These are phyloP conservation scores for Temnothorax ravouxi DNA, from an alignment of 2,888 invertebrate genomes.

Conservation along the genomic window DNA sequence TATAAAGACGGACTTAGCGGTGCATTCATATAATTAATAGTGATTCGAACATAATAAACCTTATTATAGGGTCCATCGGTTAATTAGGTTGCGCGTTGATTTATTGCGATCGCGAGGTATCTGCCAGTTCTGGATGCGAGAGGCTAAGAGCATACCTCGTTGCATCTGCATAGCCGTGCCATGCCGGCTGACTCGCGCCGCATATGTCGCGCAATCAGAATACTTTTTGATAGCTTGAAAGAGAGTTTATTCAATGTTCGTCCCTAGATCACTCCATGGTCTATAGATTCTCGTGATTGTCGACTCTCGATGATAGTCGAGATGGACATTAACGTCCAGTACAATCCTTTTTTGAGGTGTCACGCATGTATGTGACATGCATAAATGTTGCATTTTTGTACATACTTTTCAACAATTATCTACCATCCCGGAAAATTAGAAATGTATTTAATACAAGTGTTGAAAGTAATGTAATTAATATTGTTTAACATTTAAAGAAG, in stretches of 20 bases:
- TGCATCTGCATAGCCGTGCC: slow-evolving; percentile 34
- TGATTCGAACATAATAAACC: slow-evolving; percentile 81
- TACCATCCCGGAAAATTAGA: background rate
- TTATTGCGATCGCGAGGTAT: slow-evolving; percentile 79
- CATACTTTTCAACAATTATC: background rate
- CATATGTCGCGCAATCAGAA: slow-evolving; percentile 43
- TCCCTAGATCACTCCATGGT: slow-evolving; percentile 22
- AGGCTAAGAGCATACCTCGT: slow-evolving; percentile 44
- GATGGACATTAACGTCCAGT: slow-evolving; percentile 33
- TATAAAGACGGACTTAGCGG: slow-evolving; percentile 22
- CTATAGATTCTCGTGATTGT: slow-evolving; percentile 28
- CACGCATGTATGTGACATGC: background rate
- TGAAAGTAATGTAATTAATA: background rate
- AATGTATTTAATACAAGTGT: background rate
- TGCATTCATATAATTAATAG: slow-evolving; percentile 80
- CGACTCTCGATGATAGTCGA: slow-evolving; percentile 23
- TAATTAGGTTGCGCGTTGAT: slow-evolving; percentile 83
- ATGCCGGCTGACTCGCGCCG: slow-evolving; percentile 42
- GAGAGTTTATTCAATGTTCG: slow-evolving; percentile 42
- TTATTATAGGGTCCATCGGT: slow-evolving; percentile 81
- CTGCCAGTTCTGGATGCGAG: slow-evolving; percentile 39
- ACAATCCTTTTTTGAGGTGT: background rate
- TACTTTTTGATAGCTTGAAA: slow-evolving; percentile 42
- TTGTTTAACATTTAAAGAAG: background rate
- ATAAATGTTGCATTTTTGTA: background rate